Evolutionary conservation across 2,797 vertebrate species (phyloP), one percentile per base, ranked within the genome.

Genomic region (Heterohyrax brucei): DNA sequence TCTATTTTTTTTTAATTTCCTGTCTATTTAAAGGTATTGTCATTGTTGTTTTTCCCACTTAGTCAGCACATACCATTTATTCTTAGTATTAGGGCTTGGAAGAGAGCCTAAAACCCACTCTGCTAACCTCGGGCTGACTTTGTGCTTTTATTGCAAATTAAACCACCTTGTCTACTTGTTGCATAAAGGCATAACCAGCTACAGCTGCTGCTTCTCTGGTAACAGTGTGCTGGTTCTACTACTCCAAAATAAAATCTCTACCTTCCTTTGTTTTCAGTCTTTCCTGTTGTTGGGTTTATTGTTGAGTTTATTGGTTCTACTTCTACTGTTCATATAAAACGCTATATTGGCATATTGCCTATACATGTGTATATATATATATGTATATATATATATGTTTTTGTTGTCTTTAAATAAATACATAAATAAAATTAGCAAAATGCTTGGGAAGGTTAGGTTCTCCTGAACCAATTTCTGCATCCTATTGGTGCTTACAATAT

Each of bases 91-190:
- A 26, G 78, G 28, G 21, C 53, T 93, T 93, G 97, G 90, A 87
- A 78, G n/a, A 19, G 46, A 97, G 95, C 95, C 97, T 80, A 95
- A 97, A 96, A 85, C 18, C 68, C 84, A 97, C 95, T 96, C 92
- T 83, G 59, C 92, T 94, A 85, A 96, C 97, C 92, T 90, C 95
- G 92, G 85, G 89, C 72, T 53, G 97, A 85, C 61, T 95, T 81
- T 75, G n/a, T 68, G 64, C 53, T 95, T 93, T 93, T 62, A 73
- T 12, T 89, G 72, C 73, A 87, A 59, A 87, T 86, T 61, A 92
- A 92, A 89, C 87, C 81, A 92, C 95, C 76, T 30, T 33, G 70
- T 93, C 95, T 81, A 39, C 73, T 93, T 86, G 86, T 14, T 72
- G 56, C 80, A 83, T 64, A 83, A 91, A 94, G 80, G 59, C 79